These are phyloP conservation scores for Cephus cinctus DNA, from an alignment of 1,140 invertebrate genomes.

Conservation along the genomic window DNA sequence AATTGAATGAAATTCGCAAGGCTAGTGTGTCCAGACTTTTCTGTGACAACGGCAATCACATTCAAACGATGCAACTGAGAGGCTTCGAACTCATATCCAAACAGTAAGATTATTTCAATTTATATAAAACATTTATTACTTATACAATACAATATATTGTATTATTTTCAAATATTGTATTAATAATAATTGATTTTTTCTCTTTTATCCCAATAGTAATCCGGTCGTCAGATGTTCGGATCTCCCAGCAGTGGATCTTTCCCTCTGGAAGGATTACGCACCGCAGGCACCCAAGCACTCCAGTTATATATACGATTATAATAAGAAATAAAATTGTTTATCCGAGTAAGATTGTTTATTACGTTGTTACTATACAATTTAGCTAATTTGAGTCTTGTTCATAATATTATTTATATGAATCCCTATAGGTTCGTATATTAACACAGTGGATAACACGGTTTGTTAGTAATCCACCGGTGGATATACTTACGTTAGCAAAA, in stretches of 20 bases:
- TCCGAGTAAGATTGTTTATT: too few relatives aligned
- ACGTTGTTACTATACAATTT: too few relatives aligned
- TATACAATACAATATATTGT: slow-evolving; percentile 1
- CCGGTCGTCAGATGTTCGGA: slow-evolving; percentile 63
- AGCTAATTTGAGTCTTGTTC: too few relatives aligned
- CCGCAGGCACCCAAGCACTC: neutral
- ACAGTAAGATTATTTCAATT: slow-evolving; percentile 52
- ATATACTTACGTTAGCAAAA: too few relatives aligned
- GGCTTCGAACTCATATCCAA: slow-evolving; percentile 62
- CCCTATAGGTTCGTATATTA: too few relatives aligned
- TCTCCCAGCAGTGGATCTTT: slow-evolving; percentile 67
- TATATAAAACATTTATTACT: too few relatives aligned
- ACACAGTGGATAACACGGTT: too few relatives aligned
- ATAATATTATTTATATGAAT: too few relatives aligned
- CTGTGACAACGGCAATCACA: slow-evolving; percentile 83
- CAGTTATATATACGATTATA: too few relatives aligned
- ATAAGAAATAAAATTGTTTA: too few relatives aligned
- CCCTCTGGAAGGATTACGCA: slow-evolving; percentile 62
- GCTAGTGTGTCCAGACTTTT: slow-evolving; percentile 77
- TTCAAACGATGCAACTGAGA: slow-evolving; percentile 71
- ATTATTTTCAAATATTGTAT: neutral
- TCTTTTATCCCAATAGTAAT: slow-evolving; percentile 63
- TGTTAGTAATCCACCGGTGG: too few relatives aligned
- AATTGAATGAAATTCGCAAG: slow-evolving; percentile 84
- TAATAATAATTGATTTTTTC: slow-evolving; percentile 8